phyloP scores from a whole-genome alignment of 2,888 invertebrate genomes.

The Hermodice carunculata region DNA sequence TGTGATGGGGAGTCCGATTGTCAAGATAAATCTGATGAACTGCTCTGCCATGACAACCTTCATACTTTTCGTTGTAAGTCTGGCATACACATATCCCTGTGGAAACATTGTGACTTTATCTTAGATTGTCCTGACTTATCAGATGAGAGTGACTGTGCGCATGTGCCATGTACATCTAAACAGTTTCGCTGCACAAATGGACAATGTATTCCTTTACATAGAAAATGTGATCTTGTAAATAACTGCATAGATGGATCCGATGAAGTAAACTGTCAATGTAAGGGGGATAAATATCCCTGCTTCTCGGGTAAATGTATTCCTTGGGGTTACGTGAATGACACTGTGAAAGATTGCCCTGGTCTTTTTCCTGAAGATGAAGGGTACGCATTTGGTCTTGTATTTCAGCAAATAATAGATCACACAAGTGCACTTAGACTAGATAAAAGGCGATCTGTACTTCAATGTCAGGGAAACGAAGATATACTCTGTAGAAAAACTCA shows the following conservation, averaged over 20 bases:
- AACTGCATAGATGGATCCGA: neutral
- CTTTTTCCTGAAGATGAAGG: slow-evolving; percentile 34
- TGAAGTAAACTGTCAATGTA: neutral
- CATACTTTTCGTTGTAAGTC: neutral
- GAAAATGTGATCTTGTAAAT: neutral
- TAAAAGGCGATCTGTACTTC: no score
- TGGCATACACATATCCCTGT: neutral
- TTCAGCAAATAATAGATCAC: no score
- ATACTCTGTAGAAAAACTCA: no score
- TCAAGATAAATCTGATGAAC: neutral
- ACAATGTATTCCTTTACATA: neutral
- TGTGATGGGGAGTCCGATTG: neutral
- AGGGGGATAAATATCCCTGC: slow-evolving; percentile 11
- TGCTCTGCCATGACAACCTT: neutral
- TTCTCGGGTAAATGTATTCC: slow-evolving; percentile 37
- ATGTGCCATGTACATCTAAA: neutral
- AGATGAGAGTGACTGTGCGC: neutral
- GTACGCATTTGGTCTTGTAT: neutral
- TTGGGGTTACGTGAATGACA: slow-evolving; percentile 21
- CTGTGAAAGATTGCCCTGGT: slow-evolving; percentile 39
- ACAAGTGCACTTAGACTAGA: no score
- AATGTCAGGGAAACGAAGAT: no score
- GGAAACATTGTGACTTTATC: neutral
- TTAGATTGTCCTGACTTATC: neutral
- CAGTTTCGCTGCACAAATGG: neutral